Evolutionary conservation across 2,113 vertebrate genomes (phyloP).

Genomic region (Mobula hypostoma): DNA sequence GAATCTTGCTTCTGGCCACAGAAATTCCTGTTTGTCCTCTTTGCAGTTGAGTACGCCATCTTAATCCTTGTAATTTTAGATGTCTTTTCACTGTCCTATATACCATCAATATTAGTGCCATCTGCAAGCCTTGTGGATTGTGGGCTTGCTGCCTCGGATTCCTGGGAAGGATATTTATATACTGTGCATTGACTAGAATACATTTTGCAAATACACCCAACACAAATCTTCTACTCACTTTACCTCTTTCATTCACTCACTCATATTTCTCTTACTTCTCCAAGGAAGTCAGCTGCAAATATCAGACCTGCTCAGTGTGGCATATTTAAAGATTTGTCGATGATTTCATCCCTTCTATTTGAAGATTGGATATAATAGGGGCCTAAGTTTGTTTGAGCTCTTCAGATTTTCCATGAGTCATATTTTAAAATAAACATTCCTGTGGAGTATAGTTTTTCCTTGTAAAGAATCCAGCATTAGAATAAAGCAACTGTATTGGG

Average conservation of each 20-base stretch:
- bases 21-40: too few relatives aligned
- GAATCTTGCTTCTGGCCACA: too few relatives aligned
- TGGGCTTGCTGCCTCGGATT: background rate
- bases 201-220: background rate
- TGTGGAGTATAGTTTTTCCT: background rate
- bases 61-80: too few relatives aligned
- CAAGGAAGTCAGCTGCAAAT: background rate
- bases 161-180: background rate
- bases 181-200: background rate
- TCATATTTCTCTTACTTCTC: background rate
- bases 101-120: too few relatives aligned
- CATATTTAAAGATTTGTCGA: background rate
- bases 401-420: background rate
- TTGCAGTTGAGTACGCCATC: too few relatives aligned
- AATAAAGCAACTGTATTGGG: background rate
- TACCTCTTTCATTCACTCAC: background rate
- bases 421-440: background rate
- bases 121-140: background rate
- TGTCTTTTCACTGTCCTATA: too few relatives aligned
- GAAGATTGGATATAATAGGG: background rate
- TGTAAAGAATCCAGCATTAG: background rate
- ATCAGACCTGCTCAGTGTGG: background rate
- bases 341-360: background rate
- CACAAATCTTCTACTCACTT: background rate
- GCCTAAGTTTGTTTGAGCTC: background rate